Conservation (phyloP, 2,888 invertebrate species). For the Drosophila stalkeri region DNA sequence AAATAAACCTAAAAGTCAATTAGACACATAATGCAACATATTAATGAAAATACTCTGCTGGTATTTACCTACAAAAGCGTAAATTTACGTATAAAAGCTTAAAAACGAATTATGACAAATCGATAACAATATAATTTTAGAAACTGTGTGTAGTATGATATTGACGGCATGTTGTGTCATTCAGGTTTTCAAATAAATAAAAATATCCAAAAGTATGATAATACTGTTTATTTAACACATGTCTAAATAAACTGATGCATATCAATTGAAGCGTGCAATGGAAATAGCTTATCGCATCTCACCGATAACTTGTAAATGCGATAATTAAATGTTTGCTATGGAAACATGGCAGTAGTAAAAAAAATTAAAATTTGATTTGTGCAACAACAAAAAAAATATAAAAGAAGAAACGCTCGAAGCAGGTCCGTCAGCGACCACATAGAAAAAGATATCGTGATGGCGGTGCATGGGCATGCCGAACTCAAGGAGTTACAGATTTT, state of each 20-base stretch:
- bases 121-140: not conserved
- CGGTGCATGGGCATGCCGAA: conserved; percentile 64
- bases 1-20: not conserved
- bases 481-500: conserved; percentile 82
- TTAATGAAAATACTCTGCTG: not conserved
- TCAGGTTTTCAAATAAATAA: not conserved
- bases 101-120: not conserved
- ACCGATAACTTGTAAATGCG: conserved; percentile 44
- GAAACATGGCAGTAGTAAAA: conserved; percentile 58
- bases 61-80: not conserved
- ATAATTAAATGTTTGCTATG: conserved; percentile 54
- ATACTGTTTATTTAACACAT: not conserved
- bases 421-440: conserved; percentile 29
- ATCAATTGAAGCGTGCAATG: conserved; percentile 1
- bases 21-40: not conserved
- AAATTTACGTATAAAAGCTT: not conserved
- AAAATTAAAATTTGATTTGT: conserved; percentile 60
- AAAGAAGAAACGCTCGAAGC: conserved; percentile 33
- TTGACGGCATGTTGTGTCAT: not conserved
- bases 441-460: conserved; percentile 55
- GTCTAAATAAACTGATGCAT: not conserved
- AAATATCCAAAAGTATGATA: not conserved
- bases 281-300: conserved; percentile 19
- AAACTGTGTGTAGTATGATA: conserved; percentile 11
- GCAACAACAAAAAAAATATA: conserved; percentile 47